Conservation (phyloP, 2,113 vertebrate genomes). For the Lepidothrix coronata region DNA sequence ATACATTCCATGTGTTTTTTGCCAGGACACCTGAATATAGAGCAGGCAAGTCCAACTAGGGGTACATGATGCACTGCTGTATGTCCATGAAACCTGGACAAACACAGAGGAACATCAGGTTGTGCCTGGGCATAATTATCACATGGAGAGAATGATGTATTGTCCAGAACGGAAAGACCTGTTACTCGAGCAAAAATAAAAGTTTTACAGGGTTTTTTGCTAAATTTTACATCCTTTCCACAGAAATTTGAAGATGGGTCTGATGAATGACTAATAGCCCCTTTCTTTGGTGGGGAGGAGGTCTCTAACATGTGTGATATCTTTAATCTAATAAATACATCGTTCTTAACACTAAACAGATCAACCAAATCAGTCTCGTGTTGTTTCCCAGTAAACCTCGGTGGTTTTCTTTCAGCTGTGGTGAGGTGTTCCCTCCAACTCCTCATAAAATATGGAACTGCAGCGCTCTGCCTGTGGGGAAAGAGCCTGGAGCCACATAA, state of each 20-base stretch:
- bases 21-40: neutral
- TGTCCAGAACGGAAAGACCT: neutral
- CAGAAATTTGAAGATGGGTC: neutral
- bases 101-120: neutral
- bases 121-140: neutral
- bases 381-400: neutral
- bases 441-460: neutral
- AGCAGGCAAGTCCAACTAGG: neutral
- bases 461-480: neutral
- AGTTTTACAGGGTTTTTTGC: neutral
- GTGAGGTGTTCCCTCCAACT: neutral
- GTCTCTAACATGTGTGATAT: neutral
- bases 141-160: rapidly evolving
- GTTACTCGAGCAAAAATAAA: neutral
- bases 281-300: neutral
- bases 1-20: neutral
- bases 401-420: neutral
- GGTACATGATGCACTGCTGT: neutral
- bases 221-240: neutral
- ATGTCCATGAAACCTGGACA: neutral
- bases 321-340: neutral
- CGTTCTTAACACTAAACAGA: neutral
- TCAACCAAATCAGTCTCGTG: neutral
- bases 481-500: neutral
- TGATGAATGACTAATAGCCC: neutral